Base-by-base conservation (phyloP, 2,797 vertebrate genomes). In the Crax fasciolata region DNA sequence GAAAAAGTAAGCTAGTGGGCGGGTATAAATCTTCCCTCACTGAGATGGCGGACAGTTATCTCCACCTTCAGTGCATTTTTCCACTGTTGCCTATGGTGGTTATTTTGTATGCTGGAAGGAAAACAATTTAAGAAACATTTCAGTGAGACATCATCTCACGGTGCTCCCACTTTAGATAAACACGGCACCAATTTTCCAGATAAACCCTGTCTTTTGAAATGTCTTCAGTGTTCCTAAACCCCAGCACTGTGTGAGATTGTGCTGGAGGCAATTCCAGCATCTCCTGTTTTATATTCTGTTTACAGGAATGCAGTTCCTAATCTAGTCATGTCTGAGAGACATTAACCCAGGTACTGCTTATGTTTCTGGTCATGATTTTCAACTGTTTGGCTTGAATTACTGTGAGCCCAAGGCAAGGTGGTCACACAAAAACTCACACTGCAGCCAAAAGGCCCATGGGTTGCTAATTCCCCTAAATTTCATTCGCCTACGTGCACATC, bases 381-480 rank as follows among this genome's bases (percentile, higher is more conserved):
- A 41, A 51, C 23, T n/a, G 11, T 44, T 86, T 70, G 62, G 39
- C 72, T 55, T 10, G 25, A 93, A 43, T 65, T 58, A 84, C 39
- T 43, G 21, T 6, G 20, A 82, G 30, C 52, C 35, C 72, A 54
- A 91, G 52, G 44, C n/a, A 73, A 90, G 76, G 16, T 73, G 62
- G 28, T 66, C 68, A 41, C 8, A 72, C 43, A 71, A 87, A 94
- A 61, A 51, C 20, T 30, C 73, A 35, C 51, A 65, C 48, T 4
- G 35, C 35, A 71, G 65, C 32, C 75, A 44, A 82, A 65, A 68
- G 89, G 63, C 46, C 63, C 43, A 75, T 4, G 72, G 20, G n/a
- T 46, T 91, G 44, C 51, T 94, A 85, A 89, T 73, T 62, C 35
- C 35, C 35, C 35, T 35, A 35, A 35, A 79, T 39, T 96, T 91